Percentiles rank a stretch among this genome's conserved stretches.
These are phyloP conservation scores for Chymomyza costata DNA, from an alignment of 1,140 invertebrate genomes.

Conservation along the genomic window DNA sequence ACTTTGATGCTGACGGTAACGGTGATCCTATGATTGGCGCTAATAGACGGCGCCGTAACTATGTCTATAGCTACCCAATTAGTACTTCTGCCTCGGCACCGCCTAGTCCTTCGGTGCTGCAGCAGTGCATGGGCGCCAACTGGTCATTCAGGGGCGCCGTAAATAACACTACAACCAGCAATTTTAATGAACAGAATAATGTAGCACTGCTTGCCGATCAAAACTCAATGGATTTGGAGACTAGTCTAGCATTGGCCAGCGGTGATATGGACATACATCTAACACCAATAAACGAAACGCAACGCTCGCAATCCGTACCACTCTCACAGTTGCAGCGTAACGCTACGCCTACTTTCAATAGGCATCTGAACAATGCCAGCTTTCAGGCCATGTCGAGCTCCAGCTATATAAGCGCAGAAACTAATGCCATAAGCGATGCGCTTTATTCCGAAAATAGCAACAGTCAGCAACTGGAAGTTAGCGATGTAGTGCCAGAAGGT, in stretches of 20 bases:
- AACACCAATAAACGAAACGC: slow-evolving; percentile 46
- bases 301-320: slow-evolving; percentile 72
- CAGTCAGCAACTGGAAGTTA: slow-evolving; percentile 55
- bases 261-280: slow-evolving; percentile 32
- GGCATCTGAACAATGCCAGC: slow-evolving; percentile 23
- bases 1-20: slow-evolving; percentile 44
- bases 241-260: slow-evolving; percentile 44
- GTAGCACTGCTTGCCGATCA: slow-evolving; percentile 51
- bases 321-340: slow-evolving; percentile 58
- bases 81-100: slow-evolving; percentile 69
- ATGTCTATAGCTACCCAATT: slow-evolving; percentile 51
- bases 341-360: slow-evolving; percentile 51
- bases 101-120: slow-evolving; percentile 64
- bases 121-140: slow-evolving; percentile 46
- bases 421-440: slow-evolving; percentile 10
- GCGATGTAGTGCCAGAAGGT: slow-evolving; percentile 26
- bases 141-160: slow-evolving; percentile 40
- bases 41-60: slow-evolving; percentile 47
- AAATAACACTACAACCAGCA: slow-evolving; percentile 26
- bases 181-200: slow-evolving; percentile 24
- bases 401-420: slow-evolving; percentile 75
- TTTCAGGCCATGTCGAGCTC: no score
- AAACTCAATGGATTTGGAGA: slow-evolving; percentile 69
- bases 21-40: slow-evolving; percentile 70
- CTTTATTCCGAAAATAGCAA: slow-evolving; percentile 68